phyloP scores from a whole-genome alignment of 2,888 invertebrate species.

The Pyrocoelia pectoralis region DNA sequence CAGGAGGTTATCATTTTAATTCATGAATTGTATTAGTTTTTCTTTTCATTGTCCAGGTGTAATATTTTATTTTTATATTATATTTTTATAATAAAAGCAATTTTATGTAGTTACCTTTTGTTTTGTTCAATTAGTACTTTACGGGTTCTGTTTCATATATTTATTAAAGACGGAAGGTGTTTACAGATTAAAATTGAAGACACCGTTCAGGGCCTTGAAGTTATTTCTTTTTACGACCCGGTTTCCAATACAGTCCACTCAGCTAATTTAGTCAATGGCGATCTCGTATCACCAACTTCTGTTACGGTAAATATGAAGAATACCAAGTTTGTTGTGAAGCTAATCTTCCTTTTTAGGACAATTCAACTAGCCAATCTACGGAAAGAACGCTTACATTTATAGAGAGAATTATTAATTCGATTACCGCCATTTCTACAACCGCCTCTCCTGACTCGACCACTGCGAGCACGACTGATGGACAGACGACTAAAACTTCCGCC shows the following conservation, averaged over 20 bases:
- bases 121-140: conserved; percentile 13
- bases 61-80: conserved; percentile 35
- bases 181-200: conserved; percentile 34
- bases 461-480: conserved; percentile 38
- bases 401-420: conserved; percentile 58
- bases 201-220: conserved; percentile 50
- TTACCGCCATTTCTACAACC: conserved; percentile 56
- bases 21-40: background rate
- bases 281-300: conserved; percentile 46
- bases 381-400: conserved; percentile 56
- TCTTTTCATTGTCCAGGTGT: conserved; percentile 29
- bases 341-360: conserved; percentile 30
- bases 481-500: conserved; percentile 51
- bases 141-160: too few species aligned
- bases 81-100: conserved; percentile 30
- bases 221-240: conserved; percentile 58
- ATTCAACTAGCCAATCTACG: conserved; percentile 44
- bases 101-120: conserved; percentile 23
- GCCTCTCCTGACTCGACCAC: conserved; percentile 40
- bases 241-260: conserved; percentile 55
- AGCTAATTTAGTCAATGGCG: conserved; percentile 56
- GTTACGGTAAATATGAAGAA: conserved; percentile 37
- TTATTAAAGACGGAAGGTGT: conserved; percentile 23
- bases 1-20: background rate
- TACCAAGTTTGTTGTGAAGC: too few species aligned